Evolutionary conservation across 1,140 invertebrate species (phyloP).

Genomic region (Bactericera cockerelli): DNA sequence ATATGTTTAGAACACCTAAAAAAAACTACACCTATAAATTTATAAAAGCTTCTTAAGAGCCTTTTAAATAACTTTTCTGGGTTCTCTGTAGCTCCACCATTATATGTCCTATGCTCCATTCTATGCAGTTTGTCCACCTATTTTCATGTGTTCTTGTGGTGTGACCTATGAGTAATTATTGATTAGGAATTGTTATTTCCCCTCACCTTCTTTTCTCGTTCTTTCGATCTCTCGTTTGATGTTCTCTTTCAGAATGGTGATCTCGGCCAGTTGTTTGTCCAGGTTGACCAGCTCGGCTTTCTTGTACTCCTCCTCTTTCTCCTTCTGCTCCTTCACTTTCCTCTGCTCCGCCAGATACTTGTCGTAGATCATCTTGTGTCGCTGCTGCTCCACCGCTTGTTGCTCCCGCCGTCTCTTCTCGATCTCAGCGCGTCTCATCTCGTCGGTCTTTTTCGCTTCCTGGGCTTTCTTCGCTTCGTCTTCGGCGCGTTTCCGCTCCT

Average conservation of each 20-base stretch:
- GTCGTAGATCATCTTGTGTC: too few relatives aligned
- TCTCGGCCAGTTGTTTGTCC: constrained; percentile 2
- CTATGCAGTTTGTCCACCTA: too few relatives aligned
- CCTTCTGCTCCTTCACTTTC: neutral
- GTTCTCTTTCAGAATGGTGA: neutral
- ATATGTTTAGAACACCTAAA: too few relatives aligned
- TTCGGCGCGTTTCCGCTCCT: neutral
- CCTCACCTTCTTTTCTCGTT: neutral
- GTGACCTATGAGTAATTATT: too few relatives aligned
- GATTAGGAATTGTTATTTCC: too few relatives aligned
- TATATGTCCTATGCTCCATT: too few relatives aligned
- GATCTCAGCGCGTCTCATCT: neutral
- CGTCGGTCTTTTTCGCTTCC: too few relatives aligned
- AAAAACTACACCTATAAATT: too few relatives aligned
- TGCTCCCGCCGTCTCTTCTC: neutral
- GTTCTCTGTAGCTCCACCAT: too few relatives aligned
- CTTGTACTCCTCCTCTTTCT: neutral
- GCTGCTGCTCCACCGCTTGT: neutral
- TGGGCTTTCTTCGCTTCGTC: neutral
- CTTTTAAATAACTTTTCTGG: too few relatives aligned
- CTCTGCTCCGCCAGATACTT: neutral
- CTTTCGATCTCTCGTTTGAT: neutral
- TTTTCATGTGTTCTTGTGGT: too few relatives aligned
- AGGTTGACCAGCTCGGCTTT: neutral
- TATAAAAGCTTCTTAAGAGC: too few relatives aligned